phyloP scores from a whole-genome alignment of 2,888 invertebrate species.

The Parnassius glacialis region DNA sequence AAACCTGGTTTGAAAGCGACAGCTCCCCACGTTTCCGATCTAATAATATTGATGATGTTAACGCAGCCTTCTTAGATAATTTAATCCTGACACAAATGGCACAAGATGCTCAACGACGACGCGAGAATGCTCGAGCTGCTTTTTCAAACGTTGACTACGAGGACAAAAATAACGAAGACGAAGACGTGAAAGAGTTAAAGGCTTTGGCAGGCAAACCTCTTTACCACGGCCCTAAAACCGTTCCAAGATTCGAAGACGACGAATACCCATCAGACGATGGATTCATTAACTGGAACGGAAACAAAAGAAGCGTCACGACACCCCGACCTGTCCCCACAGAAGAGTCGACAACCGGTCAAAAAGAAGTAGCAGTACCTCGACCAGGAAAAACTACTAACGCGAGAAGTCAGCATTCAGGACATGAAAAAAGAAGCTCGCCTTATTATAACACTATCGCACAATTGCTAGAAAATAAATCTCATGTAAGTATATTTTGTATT shows the following conservation, averaged over 20 bases:
- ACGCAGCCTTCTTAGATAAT: constrained; percentile 85
- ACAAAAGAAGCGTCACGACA: constrained; percentile 70
- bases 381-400: constrained; percentile 67
- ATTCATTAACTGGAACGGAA: constrained; percentile 76
- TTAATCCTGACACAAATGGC: constrained; percentile 84
- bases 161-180: constrained; percentile 77
- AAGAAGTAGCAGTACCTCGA: constrained; percentile 83
- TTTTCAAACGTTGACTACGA: constrained; percentile 67
- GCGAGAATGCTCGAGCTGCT: constrained; percentile 70
- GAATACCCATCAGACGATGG: constrained; percentile 74
- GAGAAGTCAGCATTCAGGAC: constrained; percentile 40
- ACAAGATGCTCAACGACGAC: constrained; percentile 77
- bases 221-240: constrained; percentile 74
- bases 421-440: constrained; percentile 52
- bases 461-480: constrained; percentile 68
- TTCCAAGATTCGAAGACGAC: constrained; percentile 66
- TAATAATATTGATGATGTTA: constrained; percentile 75
- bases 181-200: constrained; percentile 84
- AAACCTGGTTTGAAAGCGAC: constrained; percentile 83
- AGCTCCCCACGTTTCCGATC: constrained; percentile 64
- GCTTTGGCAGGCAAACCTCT: constrained; percentile 79
- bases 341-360: constrained; percentile 72
- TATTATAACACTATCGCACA: constrained; percentile 78
- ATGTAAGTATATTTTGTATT: constrained; percentile 66
- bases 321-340: constrained; percentile 51